Conservation (phyloP, 2,888 invertebrate species). For the Tribolium freemani region DNA sequence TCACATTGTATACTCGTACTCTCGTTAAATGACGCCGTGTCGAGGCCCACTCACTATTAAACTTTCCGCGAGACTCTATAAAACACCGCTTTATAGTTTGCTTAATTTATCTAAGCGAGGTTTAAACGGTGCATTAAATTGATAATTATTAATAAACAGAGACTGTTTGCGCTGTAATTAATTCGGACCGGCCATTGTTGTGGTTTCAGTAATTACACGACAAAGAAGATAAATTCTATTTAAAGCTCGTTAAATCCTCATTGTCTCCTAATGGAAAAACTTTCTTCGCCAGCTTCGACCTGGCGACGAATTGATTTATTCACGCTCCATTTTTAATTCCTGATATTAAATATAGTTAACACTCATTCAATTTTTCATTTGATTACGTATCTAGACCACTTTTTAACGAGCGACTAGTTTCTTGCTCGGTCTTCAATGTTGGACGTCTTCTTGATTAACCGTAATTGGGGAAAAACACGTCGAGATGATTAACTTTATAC, state of each 20-base stretch:
- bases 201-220: constrained; percentile 13
- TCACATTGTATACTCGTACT: constrained; percentile 39
- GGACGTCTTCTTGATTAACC: background rate
- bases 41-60: constrained; percentile 42
- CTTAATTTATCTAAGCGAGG: constrained; percentile 38
- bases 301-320: constrained; percentile 22
- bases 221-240: constrained; percentile 17
- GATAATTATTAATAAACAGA: constrained; percentile 35
- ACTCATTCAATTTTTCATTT: constrained; percentile 35
- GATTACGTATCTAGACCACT: constrained; percentile 28
- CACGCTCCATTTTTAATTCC: constrained; percentile 24
- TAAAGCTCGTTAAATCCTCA: constrained; percentile 40
- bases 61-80: constrained; percentile 29
- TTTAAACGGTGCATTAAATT: constrained; percentile 17
- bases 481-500: too few species aligned
- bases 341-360: constrained; percentile 27
- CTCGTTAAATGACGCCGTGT: constrained; percentile 42
- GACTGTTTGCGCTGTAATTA: constrained; percentile 31
- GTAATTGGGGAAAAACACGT: background rate
- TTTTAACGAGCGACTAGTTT: constrained; percentile 12
- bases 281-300: constrained; percentile 14
- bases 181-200: constrained; percentile 34
- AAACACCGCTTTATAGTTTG: constrained; percentile 38
- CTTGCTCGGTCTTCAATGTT: background rate
- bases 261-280: constrained; percentile 30